phyloP scores from a whole-genome alignment of 2,888 invertebrate species.

The Alentia gelatinosa region DNA sequence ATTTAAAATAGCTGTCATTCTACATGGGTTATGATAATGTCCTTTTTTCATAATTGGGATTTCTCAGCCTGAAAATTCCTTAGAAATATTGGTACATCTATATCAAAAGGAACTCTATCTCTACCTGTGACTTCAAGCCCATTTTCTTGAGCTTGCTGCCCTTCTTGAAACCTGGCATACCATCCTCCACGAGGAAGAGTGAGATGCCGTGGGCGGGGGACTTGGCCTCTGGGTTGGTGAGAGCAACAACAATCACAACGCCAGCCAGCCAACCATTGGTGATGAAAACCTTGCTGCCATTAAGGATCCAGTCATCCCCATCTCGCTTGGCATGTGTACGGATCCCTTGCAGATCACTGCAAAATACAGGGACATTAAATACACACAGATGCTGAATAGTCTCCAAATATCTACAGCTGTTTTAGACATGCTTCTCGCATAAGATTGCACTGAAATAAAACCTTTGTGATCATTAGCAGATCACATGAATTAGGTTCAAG shows the following conservation, averaged over 20 bases:
- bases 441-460: no score
- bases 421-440: no score
- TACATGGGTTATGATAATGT: no score
- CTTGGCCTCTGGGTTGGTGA: constrained; percentile 80
- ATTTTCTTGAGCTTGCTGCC: constrained; percentile 81
- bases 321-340: constrained; percentile 80
- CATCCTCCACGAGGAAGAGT: constrained; percentile 81
- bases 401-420: no score
- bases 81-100: no score
- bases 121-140: constrained; percentile 79
- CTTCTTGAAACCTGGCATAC: constrained; percentile 81
- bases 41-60: no score
- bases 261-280: constrained; percentile 81
- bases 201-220: constrained; percentile 81
- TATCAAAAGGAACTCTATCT: neutral
- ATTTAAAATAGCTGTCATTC: no score
- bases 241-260: constrained; percentile 80
- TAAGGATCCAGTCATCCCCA: constrained; percentile 81
- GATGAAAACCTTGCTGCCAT: constrained; percentile 82
- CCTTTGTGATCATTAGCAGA: no score
- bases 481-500: no score
- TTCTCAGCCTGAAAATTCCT: no score
- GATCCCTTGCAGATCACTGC: constrained; percentile 81
- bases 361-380: no score
- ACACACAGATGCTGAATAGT: no score